Base-by-base conservation (phyloP, 2,113 vertebrate genomes). In the Caracal caracal region DNA sequence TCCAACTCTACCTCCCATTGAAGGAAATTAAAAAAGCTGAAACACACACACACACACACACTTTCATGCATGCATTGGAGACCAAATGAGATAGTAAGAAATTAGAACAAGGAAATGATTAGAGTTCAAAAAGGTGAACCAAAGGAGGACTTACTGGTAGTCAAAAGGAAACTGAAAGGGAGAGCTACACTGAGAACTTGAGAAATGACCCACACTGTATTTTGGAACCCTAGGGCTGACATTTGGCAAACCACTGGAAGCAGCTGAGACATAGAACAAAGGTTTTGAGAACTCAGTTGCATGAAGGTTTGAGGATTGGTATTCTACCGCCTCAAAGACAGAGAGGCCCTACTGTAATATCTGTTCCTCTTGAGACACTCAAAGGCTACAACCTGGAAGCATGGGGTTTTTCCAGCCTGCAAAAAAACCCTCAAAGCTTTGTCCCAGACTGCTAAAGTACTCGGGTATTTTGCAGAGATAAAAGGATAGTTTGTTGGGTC, bases 71-170 rank as follows among this genome's bases (percentile, higher is more conserved):
- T 35, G 43, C 22, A 66, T 35, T 15, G 40, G 26, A 40, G 53
- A 65, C 33, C n/a, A 68, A 88, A 66, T 11, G 19, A 53, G 75
- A 70, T 53, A 68, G 35, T 59, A 81, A 89, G 88, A 28, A 76
- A 89, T n/a, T 82, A 59, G 24, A 89, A 89, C 9, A 85, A 85
- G 65, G 70, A 88, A 91, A 49, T 24, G 43, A 87, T 82, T 71
- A 78, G n/a, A 49, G 7, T n/a, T 65, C 59, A 90, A 82, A 78
- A 68, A 96, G 53, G n/a, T 83, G 66, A 81, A 43, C 51, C 40
- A 70, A 53, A 95, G 47, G 33, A 76, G 26, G 59, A 76, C 47
- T 81, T 94, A 49, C 88, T 92, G 66, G 78, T n/a, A 35, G 22
- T 87, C 47, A 43, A 85, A 91, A 92, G 59, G 30, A 95, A 70